Evolutionary conservation across 2,113 vertebrate species (phyloP).

Genomic region (Chaetops frenatus): DNA sequence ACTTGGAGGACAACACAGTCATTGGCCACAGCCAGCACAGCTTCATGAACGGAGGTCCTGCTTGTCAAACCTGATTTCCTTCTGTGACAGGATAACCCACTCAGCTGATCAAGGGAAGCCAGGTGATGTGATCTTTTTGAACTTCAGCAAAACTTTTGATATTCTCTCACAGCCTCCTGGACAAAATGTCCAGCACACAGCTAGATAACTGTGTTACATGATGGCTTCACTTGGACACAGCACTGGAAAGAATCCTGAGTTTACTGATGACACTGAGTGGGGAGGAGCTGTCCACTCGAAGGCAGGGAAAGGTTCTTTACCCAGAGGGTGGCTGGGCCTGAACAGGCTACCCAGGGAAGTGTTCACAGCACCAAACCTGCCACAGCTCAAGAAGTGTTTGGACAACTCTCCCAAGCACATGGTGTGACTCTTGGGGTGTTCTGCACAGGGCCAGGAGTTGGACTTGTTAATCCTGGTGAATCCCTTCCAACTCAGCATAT

Average conservation of each 20-base stretch:
- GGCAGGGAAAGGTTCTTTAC: not conserved
- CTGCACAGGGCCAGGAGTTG: not conserved
- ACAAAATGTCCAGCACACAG: fast-evolving
- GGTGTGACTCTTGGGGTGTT: not conserved
- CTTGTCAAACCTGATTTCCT: not conserved
- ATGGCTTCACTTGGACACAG: not conserved
- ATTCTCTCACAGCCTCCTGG: not conserved
- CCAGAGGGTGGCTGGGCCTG: not conserved
- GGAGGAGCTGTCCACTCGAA: not conserved
- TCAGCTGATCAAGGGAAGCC: not conserved
- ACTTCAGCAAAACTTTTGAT: not conserved
- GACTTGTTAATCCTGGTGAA: not conserved
- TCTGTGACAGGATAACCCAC: not conserved
- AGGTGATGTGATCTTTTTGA: not conserved
- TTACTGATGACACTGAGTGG: not conserved
- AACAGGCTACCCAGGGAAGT: not conserved
- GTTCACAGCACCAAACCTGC: not conserved
- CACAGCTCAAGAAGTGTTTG: not conserved
- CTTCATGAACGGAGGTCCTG: not conserved
- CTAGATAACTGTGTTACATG: fast-evolving
- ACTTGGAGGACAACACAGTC: not conserved
- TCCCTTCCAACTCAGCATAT: not conserved
- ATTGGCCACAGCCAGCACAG: not conserved
- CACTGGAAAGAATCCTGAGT: not conserved
- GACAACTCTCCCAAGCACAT: not conserved